Conservation (phyloP, 2,113 vertebrate species). For the Uria aalge region DNA sequence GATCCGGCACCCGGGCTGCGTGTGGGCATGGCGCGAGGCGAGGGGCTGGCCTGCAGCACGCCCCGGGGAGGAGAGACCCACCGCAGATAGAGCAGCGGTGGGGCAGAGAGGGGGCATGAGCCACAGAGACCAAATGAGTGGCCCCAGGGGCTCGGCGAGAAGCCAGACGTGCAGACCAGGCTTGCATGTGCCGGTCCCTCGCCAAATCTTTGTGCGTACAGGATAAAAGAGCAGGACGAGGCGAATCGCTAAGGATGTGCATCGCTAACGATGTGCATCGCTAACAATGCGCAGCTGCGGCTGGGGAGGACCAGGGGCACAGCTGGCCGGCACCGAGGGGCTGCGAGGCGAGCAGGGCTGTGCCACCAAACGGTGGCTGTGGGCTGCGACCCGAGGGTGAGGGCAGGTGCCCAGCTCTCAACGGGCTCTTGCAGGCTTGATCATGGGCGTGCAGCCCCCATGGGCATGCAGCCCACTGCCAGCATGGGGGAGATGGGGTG, state of each 20-base stretch:
- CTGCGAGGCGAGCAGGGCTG: background rate
- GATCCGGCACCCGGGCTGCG: accelerated
- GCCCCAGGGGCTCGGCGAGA: accelerated
- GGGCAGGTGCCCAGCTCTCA: background rate
- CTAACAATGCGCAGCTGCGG: background rate
- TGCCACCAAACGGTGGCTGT: background rate
- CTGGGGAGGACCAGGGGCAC: background rate
- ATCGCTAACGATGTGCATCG: background rate
- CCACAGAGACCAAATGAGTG: background rate
- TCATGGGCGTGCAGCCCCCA: background rate
- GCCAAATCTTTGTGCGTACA: background rate
- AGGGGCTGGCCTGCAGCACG: background rate
- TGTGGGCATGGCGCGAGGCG: accelerated
- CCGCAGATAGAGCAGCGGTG: accelerated
- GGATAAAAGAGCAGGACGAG: background rate
- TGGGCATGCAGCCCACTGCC: accelerated
- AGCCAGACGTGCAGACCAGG: background rate
- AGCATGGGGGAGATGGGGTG: background rate
- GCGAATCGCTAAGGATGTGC: background rate
- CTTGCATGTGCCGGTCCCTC: background rate
- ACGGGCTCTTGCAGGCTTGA: background rate
- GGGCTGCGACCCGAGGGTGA: accelerated
- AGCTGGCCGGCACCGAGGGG: background rate
- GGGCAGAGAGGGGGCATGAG: background rate
- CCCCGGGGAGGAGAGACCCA: background rate